Evolutionary conservation across 2,797 vertebrate genomes (phyloP).

Genomic region (Neolamprologus multifasciatus): DNA sequence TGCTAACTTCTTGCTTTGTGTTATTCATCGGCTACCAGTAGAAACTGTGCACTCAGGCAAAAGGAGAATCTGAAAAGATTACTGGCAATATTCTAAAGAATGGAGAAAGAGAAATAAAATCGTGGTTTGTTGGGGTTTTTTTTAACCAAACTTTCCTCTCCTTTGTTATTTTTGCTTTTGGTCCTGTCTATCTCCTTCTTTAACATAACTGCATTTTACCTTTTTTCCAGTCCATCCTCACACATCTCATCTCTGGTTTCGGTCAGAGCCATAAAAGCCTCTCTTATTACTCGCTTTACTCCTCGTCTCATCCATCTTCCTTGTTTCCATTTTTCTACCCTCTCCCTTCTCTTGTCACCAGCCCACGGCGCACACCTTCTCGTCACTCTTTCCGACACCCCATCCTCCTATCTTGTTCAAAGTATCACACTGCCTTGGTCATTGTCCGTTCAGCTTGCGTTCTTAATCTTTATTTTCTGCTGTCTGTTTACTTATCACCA

Average conservation of each 20-base stretch:
- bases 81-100: neutral
- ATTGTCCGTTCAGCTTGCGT: slow-evolving; percentile 21
- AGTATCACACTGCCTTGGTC: neutral
- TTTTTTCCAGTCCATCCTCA: neutral
- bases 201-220: slow-evolving; percentile 29
- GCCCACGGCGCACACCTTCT: neutral
- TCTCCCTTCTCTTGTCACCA: neutral
- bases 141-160: neutral
- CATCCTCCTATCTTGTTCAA: slow-evolving; percentile 1
- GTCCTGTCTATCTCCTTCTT: slow-evolving; percentile 42
- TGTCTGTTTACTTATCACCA: slow-evolving; percentile 48
- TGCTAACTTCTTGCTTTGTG: neutral
- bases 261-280: slow-evolving; percentile 21
- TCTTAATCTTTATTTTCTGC: slow-evolving; percentile 44
- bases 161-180: neutral
- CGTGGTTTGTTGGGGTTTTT: neutral
- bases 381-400: slow-evolving; percentile 3
- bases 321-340: slow-evolving; percentile 17
- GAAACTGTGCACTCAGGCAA: neutral
- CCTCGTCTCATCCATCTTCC: slow-evolving; percentile 30
- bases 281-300: slow-evolving; percentile 19
- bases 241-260: slow-evolving; percentile 26
- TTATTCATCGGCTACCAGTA: neutral
- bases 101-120: neutral
- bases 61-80: neutral